Evolutionary conservation across 2,797 vertebrate genomes (phyloP).

Genomic region (Botia kubotai): DNA sequence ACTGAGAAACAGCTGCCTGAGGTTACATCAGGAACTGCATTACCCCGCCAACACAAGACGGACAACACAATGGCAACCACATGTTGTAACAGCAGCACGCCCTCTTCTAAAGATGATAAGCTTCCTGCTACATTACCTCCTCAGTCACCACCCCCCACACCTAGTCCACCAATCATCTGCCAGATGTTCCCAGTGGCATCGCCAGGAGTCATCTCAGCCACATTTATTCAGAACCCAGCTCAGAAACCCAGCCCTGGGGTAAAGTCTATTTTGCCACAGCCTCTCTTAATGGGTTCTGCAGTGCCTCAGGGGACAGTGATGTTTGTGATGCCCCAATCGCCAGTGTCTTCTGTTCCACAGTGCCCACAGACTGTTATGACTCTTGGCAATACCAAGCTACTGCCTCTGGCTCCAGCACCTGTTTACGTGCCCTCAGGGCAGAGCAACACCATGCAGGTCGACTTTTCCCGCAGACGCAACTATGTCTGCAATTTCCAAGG

Average conservation of each 20-base stretch:
- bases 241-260: slow-evolving; percentile 72
- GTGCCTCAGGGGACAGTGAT: slow-evolving; percentile 92
- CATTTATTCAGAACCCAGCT: slow-evolving; percentile 84
- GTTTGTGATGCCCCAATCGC: slow-evolving; percentile 90
- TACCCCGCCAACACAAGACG: slow-evolving; percentile 58
- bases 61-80: slow-evolving; percentile 44
- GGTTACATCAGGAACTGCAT: slow-evolving; percentile 33
- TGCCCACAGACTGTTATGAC: slow-evolving; percentile 86
- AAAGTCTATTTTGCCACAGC: slow-evolving; percentile 80
- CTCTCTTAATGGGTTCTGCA: slow-evolving; percentile 85
- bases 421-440: slow-evolving; percentile 87
- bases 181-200: slow-evolving; percentile 93
- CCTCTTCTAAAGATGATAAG: slow-evolving; percentile 51
- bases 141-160: slow-evolving; percentile 75
- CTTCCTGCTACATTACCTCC: slow-evolving; percentile 64
- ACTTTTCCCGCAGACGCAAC: slow-evolving; percentile 94
- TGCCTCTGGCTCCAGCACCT: slow-evolving; percentile 94
- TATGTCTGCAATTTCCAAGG: slow-evolving; percentile 91
- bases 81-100: slow-evolving; percentile 62
- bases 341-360: slow-evolving; percentile 76
- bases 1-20: slow-evolving; percentile 63
- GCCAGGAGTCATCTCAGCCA: slow-evolving; percentile 84
- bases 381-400: slow-evolving; percentile 88
- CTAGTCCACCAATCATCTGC: slow-evolving; percentile 88
- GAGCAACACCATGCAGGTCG: slow-evolving; percentile 76